Base-by-base conservation (phyloP, 2,113 vertebrate genomes). In the Coreoperca whiteheadi region DNA sequence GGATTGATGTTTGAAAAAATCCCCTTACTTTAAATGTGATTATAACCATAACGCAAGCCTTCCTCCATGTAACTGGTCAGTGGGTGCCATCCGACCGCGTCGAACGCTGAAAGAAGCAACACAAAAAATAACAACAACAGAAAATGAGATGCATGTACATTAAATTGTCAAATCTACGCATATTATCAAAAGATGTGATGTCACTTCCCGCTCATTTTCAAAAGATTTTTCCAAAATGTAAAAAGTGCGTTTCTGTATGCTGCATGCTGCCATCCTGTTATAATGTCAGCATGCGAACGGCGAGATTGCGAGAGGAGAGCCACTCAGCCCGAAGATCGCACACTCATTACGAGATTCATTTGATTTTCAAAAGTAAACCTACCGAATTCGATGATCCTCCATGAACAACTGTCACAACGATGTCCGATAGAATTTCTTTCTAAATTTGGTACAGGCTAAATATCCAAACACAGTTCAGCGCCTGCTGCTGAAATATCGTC, bases 181-280 rank as follows among this genome's bases (percentile, higher is more conserved):
- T 51, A 50, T 64, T 83, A 18, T 81, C 10, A 30, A 23, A 72
- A 50, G 2, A 48, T 60, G 65, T 85, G 87, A 87, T 86, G 84
- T 82, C 83, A 83, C 87, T 95, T 95, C 94, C 94, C 92, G 94
- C 94, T 93, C 89, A 85, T 92, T 95, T 95, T 93, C 82, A 90
- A 90, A 91, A 74, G 51, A 82, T 83, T 66, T 65, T 54, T 32
- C 41, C 34, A 14, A n/a, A 25, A 76, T 23, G 1, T 12, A 51
- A 57, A 57, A 67, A 30, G 59, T 46, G 39, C 12, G 23, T 34
- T 34, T 54, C 30, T 28, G 8, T n/a, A 4, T 23, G 51, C 53
- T 11, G 15, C n/a, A n/a, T n/a, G 39, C 6, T 10, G 23, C 48
- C 28, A 57, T 46, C 10, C 20, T 46, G 28, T n/a, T 37, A 4